phyloP scores from a whole-genome alignment of 2,113 vertebrate species.

The Mystacornis crossleyi region DNA sequence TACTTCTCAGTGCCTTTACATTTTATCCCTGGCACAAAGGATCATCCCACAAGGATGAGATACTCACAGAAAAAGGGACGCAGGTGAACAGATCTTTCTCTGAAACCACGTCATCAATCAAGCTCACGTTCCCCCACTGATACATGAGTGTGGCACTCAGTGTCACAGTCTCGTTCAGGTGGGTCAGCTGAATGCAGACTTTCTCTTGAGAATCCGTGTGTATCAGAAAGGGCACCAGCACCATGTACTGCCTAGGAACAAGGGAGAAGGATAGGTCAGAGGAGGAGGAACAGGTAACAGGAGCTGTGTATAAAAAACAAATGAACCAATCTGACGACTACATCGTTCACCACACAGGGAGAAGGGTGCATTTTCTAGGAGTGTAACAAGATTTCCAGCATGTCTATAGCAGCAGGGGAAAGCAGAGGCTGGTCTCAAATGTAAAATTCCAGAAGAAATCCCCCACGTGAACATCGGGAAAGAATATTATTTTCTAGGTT shows the following conservation, averaged over 20 bases:
- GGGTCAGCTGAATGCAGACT: slow-evolving; percentile 68
- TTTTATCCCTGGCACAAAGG: neutral
- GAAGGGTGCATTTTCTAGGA: neutral
- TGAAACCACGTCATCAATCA: slow-evolving; percentile 36
- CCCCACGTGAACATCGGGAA: neutral
- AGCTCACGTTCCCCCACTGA: slow-evolving; percentile 14
- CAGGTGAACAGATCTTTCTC: slow-evolving; percentile 28
- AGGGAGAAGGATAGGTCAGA: neutral
- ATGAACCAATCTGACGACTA: neutral
- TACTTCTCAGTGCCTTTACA: neutral
- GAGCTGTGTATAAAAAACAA: neutral
- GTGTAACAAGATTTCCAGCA: neutral
- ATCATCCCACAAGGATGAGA: neutral
- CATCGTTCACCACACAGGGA: fast-evolving
- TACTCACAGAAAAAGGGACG: slow-evolving; percentile 58
- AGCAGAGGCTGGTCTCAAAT: neutral
- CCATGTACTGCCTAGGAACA: slow-evolving; percentile 67
- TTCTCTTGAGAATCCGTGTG: slow-evolving; percentile 28
- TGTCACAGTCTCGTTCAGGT: slow-evolving; percentile 74
- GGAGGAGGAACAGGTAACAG: neutral
- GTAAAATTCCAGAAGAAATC: neutral
- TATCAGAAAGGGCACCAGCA: slow-evolving; percentile 32
- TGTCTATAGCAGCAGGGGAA: neutral
- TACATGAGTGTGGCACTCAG: slow-evolving; percentile 52
- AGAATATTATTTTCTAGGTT: neutral